Evolutionary conservation across 2,797 vertebrate genomes (phyloP).

Genomic region (Morus bassanus): DNA sequence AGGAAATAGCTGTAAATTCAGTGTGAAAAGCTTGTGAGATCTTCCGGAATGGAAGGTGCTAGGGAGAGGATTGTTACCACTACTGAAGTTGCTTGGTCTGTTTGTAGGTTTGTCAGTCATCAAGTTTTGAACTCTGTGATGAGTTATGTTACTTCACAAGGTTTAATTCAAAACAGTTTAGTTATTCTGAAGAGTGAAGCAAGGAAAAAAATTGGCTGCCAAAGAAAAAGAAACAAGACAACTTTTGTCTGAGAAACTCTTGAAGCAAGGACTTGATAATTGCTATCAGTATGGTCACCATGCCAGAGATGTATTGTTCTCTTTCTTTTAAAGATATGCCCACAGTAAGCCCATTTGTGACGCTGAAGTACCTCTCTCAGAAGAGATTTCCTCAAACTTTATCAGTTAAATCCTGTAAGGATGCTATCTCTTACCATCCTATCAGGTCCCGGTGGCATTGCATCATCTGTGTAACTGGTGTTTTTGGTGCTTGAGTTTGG

Average conservation of each 20-base stretch:
- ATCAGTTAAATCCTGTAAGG: not conserved
- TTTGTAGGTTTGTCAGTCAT: not conserved
- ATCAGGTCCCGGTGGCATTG: accelerated
- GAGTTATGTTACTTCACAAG: not conserved
- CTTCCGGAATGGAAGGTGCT: not conserved
- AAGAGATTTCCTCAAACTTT: not conserved
- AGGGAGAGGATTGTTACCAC: not conserved
- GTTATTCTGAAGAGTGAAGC: not conserved
- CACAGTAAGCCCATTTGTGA: not conserved
- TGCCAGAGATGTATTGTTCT: not conserved
- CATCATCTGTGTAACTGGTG: not conserved
- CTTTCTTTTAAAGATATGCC: not conserved
- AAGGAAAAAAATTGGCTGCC: not conserved
- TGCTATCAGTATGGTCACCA: not conserved
- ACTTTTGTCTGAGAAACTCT: not conserved
- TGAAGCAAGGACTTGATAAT: not conserved
- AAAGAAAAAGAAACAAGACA: not conserved
- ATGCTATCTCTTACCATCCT: not conserved
- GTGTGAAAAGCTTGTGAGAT: not conserved
- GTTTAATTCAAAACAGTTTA: not conserved
- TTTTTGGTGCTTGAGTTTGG: not conserved
- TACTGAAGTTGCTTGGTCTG: not conserved
- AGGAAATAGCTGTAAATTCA: not conserved
- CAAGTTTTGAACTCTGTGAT: not conserved
- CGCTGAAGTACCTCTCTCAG: not conserved